Evolutionary conservation across 2,888 invertebrate genomes (phyloP), one percentile per base, ranked within the genome.

Genomic region (Nemurella pictetii): DNA sequence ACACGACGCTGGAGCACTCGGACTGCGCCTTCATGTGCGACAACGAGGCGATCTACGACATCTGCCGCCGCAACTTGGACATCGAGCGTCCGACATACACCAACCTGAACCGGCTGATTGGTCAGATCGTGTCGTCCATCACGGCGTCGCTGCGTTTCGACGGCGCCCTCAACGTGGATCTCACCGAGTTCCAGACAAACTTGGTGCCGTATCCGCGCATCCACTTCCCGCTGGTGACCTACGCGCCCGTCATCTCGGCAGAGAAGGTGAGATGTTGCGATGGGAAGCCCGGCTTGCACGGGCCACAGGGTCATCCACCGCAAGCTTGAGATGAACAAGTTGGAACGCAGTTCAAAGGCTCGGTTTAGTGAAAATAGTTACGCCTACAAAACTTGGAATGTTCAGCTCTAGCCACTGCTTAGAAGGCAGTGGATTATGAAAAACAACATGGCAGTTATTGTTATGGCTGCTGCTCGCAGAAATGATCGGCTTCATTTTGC

Each of bases 1-100:
- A 93, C 88, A 93, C 93, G 27, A 92, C 92, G 12, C 75, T 86
- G 25, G 86, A 86, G 87, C 92, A 92, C 87, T 91, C 91, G 0
- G 92, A 92, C 87, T 92, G 92, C 87, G 91, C 92, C 29, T 92
- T 92, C 87, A 92, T 92, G 92, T 92, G 91, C n/a, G 93, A 93
- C 88, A 93, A 93, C 87, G 92, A 93, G 87, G 92, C 92, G 78
- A 88, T 93, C 87, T 92, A 92, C 87, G 92, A 93, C 86, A 92
- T 93, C 86, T 93, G 93, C 89, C 89, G 92, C 30, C 89, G 91
- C 83, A 93, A 92, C 87, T 88, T 93, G 83, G 91, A 91, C 88
- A 91, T 92, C 86, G 92, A 91, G 84, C 89, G 92, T 29, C 92
- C 93, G 28, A 91, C 92, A 0, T 93, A 93, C 89, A 91, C 91